phyloP scores from a whole-genome alignment of 1,140 invertebrate genomes.

The Potamilus streckersoni region DNA sequence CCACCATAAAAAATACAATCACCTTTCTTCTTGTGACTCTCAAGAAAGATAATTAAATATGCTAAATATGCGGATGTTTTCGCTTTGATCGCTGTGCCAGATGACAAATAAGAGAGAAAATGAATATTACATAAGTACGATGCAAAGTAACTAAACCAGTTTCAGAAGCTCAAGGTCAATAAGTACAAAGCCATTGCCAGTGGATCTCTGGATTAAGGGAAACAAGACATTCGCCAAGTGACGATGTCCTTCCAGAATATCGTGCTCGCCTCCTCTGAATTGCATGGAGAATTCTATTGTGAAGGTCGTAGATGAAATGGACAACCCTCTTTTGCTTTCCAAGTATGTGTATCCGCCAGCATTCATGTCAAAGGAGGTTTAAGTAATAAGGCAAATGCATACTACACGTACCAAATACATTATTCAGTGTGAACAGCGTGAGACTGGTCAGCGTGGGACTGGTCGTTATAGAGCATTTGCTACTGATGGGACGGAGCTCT shows the following conservation, averaged over 20 bases:
- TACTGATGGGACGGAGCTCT: constrained; percentile 79
- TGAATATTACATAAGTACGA: constrained; percentile 19
- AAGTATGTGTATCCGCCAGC: constrained; percentile 4
- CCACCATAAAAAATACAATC: constrained; percentile 19
- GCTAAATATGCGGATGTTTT: constrained; percentile 18
- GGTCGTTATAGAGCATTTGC: constrained; percentile 86
- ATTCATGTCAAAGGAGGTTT: constrained; percentile 79
- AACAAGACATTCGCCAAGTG: constrained; percentile 15
- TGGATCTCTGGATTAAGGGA: constrained; percentile 16
- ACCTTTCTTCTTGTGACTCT: constrained; percentile 18
- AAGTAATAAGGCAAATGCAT: constrained; percentile 87
- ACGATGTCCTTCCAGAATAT: constrained; percentile 20
- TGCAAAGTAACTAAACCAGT: constrained; percentile 22
- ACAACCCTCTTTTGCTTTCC: constrained; percentile 23
- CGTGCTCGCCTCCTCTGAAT: constrained; percentile 10
- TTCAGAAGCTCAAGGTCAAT: constrained; percentile 18
- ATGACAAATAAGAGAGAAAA: constrained; percentile 26
- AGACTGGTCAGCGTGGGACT: constrained; percentile 91
- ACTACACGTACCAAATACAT: constrained; percentile 78
- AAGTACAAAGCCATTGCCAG: constrained; percentile 26
- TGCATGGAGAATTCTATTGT: constrained; percentile 17
- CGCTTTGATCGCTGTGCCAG: constrained; percentile 18
- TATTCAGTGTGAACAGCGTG: constrained; percentile 64
- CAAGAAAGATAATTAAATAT: constrained; percentile 23
- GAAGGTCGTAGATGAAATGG: constrained; percentile 28